Percentiles rank a stretch among this genome's conserved stretches.
phyloP scores from a whole-genome alignment of 2,888 invertebrate species.

The Patella caerulea region DNA sequence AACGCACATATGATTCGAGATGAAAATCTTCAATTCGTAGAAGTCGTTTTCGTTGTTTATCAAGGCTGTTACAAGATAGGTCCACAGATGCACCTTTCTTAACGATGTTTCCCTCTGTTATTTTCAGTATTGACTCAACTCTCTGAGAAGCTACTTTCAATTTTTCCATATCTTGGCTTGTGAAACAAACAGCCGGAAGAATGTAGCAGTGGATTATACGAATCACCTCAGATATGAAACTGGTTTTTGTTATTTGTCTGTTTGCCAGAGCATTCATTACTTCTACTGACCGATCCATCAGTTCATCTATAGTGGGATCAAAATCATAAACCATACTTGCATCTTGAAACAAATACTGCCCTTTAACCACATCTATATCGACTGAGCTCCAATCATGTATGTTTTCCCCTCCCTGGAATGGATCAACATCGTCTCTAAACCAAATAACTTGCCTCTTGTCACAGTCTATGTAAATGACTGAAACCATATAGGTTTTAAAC shows the following conservation, averaged over 20 bases:
- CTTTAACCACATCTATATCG: neutral
- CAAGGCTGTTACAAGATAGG: constrained; percentile 46
- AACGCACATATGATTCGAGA: constrained; percentile 41
- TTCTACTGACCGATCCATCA: constrained; percentile 50
- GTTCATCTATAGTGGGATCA: constrained; percentile 57
- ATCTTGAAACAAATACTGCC: constrained; percentile 36
- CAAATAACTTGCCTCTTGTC: constrained; percentile 49
- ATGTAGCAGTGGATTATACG: constrained; percentile 62
- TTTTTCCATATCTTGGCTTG: constrained; percentile 41
- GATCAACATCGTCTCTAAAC: constrained; percentile 23
- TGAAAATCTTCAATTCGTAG: constrained; percentile 44
- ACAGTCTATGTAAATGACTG: constrained; percentile 62
- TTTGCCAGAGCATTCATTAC: constrained; percentile 27
- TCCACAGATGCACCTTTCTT: constrained; percentile 44
- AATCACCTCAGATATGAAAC: constrained; percentile 36
- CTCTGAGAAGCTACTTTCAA: constrained; percentile 37
- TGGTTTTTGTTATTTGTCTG: constrained; percentile 19
- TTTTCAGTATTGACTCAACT: constrained; percentile 39
- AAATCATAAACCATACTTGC: constrained; percentile 53
- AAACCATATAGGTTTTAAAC: constrained; percentile 62
- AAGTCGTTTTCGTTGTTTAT: constrained; percentile 45
- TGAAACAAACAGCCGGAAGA: constrained; percentile 55
- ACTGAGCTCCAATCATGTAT: neutral
- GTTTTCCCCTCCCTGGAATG: constrained; percentile 6
- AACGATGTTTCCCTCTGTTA: constrained; percentile 45